Conservation (phyloP, 1,140 invertebrate genomes). For the Stegodyphus mimosarum region DNA sequence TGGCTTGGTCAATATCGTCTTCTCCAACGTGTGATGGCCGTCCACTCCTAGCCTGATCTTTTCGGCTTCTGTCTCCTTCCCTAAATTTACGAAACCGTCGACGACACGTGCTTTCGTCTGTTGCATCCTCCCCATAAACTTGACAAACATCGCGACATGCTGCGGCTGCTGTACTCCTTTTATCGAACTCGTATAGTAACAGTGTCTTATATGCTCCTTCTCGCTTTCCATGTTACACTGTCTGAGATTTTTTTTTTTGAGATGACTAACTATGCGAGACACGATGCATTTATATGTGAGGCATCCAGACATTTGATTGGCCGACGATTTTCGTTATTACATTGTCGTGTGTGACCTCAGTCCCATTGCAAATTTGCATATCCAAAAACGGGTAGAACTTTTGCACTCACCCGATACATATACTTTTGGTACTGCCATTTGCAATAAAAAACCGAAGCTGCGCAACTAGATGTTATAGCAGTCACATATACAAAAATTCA, state of each 20-base stretch:
- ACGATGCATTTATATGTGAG: conserved; percentile 4
- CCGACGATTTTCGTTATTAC: conserved; percentile 4
- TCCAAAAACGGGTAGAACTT: too few relatives aligned
- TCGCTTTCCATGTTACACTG: background rate
- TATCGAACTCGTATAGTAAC: conserved; percentile 1
- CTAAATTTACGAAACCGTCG: conserved; percentile 1
- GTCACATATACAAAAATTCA: too few relatives aligned
- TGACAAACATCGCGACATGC: background rate
- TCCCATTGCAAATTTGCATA: background rate
- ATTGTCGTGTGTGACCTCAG: background rate
- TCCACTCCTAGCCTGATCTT: too few relatives aligned
- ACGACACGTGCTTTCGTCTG: background rate
- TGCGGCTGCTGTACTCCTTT: conserved; percentile 2
- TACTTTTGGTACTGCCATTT: too few relatives aligned
- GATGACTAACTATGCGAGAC: conserved; percentile 5
- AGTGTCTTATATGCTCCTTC: background rate
- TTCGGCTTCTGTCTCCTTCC: background rate
- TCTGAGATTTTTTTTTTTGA: conserved; percentile 4
- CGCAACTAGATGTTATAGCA: too few relatives aligned
- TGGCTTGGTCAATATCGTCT: too few relatives aligned
- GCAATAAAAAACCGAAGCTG: too few relatives aligned
- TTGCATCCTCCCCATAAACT: background rate
- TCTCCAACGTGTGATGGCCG: too few relatives aligned
- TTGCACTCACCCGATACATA: too few relatives aligned
- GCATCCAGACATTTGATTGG: background rate